Conservation (phyloP, 2,797 vertebrate species). For the Aldrovandia affinis region DNA sequence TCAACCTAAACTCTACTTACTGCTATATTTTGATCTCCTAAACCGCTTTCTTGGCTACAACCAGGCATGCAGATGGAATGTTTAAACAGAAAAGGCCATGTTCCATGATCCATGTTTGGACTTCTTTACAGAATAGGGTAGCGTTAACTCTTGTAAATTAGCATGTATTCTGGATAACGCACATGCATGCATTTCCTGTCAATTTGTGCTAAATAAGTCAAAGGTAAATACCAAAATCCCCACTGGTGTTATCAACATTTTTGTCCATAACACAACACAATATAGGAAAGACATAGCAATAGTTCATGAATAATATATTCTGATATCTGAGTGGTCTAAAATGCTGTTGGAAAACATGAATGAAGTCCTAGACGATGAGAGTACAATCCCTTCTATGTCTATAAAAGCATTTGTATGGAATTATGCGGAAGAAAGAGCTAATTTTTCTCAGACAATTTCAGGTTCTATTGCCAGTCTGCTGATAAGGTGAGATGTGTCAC, state of each 20-base stretch:
- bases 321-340: background rate
- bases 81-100: background rate
- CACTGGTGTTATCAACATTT: background rate
- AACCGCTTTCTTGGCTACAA: background rate
- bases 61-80: background rate
- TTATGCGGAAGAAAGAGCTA: background rate
- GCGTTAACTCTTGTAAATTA: background rate
- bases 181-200: background rate
- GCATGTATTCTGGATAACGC: background rate
- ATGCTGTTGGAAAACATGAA: background rate
- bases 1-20: background rate
- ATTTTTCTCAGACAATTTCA: background rate
- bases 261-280: background rate
- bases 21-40: conserved; percentile 7
- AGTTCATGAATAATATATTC: background rate
- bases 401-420: background rate
- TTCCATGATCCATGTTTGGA: background rate
- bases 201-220: background rate
- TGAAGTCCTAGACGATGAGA: background rate
- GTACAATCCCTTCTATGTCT: background rate
- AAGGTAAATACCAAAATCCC: background rate
- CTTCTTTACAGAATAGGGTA: background rate
- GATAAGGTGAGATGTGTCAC: background rate
- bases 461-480: background rate
- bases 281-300: background rate